Percentiles rank a stretch among this genome's conserved stretches.
Evolutionary conservation across 2,113 vertebrate genomes (phyloP).

Genomic region (Ptychochromis oligacanthus): DNA sequence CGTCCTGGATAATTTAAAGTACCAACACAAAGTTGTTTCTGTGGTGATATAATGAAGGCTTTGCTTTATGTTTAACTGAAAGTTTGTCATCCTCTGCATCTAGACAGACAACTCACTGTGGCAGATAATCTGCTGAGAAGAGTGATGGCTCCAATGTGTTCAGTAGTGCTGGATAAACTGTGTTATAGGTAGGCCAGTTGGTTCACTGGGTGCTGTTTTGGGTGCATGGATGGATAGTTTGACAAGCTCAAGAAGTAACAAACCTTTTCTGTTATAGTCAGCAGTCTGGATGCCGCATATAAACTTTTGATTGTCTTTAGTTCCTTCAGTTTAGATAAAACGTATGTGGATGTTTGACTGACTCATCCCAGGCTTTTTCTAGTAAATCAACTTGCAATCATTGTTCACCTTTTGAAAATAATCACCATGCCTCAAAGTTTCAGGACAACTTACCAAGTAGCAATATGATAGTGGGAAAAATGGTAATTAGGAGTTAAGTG

Average conservation of each 20-base stretch:
- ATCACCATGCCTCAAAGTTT: too few relatives aligned
- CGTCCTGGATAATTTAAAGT: background rate
- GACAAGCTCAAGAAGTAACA: background rate
- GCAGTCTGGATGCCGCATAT: background rate
- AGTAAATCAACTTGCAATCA: background rate
- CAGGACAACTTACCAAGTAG: too few relatives aligned
- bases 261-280: too few relatives aligned
- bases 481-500: too few relatives aligned
- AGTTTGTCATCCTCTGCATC: background rate
- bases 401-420: background rate
- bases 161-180: background rate
- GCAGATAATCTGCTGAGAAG: constrained; percentile 4
- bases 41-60: background rate
- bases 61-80: constrained; percentile 40
- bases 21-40: constrained; percentile 4
- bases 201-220: background rate
- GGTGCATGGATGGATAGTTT: background rate
- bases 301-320: background rate
- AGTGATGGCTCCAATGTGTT: background rate
- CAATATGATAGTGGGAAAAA: too few relatives aligned
- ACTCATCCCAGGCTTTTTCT: background rate
- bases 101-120: background rate
- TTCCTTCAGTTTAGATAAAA: background rate
- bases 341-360: fast-evolving
- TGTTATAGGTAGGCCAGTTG: background rate